Percentiles rank a stretch among this genome's conserved stretches.
These are phyloP conservation scores for Scaptodrosophila latifasciaeformis DNA, from an alignment of 2,888 invertebrate species.

Conservation along the genomic window DNA sequence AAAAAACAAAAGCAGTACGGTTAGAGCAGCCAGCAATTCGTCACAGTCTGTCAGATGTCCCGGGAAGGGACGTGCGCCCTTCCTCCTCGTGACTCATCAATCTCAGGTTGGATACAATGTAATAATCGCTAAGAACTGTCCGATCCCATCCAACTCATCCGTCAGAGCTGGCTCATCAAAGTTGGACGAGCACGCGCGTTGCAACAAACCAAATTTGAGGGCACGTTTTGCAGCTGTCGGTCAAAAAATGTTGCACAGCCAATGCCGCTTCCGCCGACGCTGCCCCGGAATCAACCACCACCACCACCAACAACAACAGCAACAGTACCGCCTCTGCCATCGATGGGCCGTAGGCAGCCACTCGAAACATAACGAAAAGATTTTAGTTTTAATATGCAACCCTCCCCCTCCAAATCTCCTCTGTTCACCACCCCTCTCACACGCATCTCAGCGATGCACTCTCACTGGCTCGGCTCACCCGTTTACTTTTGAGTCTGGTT, in stretches of 20 bases:
- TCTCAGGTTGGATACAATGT: constrained; percentile 25
- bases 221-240: background rate
- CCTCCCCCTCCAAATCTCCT: too few species aligned
- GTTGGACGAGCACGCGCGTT: background rate
- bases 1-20: constrained; percentile 22
- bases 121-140: background rate
- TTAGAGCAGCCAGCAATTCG: constrained; percentile 37
- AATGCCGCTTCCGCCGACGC: background rate
- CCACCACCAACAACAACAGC: constrained; percentile 23
- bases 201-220: too few species aligned
- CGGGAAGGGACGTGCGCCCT: constrained; percentile 13
- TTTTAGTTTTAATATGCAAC: background rate
- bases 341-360: constrained; percentile 7
- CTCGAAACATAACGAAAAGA: constrained; percentile 23
- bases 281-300: background rate
- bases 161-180: constrained; percentile 26
- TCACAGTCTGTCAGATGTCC: constrained; percentile 51
- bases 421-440: constrained; percentile 1
- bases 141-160: background rate
- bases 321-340: constrained; percentile 19
- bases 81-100: constrained; percentile 35
- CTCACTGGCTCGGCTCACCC: too few species aligned
- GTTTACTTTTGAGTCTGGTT: constrained; percentile 24
- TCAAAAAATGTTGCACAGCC: background rate
- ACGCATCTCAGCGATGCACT: background rate